Base-by-base conservation (phyloP, 2,113 vertebrate species). In the Pheucticus melanocephalus region DNA sequence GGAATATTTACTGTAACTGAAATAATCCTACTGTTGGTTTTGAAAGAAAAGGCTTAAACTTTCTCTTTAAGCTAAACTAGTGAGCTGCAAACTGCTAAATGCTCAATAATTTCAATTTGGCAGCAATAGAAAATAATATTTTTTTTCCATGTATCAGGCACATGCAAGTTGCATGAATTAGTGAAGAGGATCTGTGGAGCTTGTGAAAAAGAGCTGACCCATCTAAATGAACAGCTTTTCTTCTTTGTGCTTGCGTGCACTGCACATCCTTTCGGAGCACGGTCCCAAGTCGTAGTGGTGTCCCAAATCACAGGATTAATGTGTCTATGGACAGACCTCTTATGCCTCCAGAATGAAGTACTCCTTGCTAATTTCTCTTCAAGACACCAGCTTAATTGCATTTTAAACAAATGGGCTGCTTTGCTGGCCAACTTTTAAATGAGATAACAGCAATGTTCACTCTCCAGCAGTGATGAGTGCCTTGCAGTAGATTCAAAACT, bases 341-440 rank as follows among this genome's bases (percentile, higher is more conserved):
- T 98, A 98, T 98, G 98, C 98, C 98, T 98, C 98, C 98, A 98
- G 98, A 99, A 99, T 98, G 98, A 98, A 98, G 98, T 98, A 97
- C 98, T 98, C 97, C 97, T 98, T 98, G 97, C 98, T 99, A 98
- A 99, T 99, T 99, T 98, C 98, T 99, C 98, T 99, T 98, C 98
- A 98, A 98, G 98, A 99, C 97, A 98, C 98, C 96, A 97, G 97
- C 98, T 98, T 99, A 99, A 99, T 99, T 99, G 98, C 98, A 98
- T 99, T 98, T 99, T 98, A 98, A 99, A 98, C 98, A 98, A 99
- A 99, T 99, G 98, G 98, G 97, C 97, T 98, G 97, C 98, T 99
- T 99, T 99, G 98, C 98, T 98, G 98, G 98, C 98, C 98, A 98
- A 98, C 98, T 98, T 98, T 98, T 98, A 98, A 98, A 98, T 98